Evolutionary conservation across 1,140 invertebrate species (phyloP).

Genomic region (Cryptotermes secundus): DNA sequence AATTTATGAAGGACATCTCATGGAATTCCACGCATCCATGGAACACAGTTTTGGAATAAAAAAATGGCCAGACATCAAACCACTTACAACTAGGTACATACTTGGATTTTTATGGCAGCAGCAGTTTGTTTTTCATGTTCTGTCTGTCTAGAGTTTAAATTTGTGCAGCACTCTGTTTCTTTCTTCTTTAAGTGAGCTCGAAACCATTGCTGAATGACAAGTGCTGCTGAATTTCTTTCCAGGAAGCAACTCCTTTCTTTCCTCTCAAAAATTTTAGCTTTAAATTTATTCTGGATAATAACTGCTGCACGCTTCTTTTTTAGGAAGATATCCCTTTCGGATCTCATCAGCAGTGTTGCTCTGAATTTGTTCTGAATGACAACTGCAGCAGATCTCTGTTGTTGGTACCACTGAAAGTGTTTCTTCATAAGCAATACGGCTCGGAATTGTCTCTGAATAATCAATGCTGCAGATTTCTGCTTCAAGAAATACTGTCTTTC

Average conservation of each 20-base stretch:
- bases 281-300: constrained; percentile 52
- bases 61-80: too few relatives aligned
- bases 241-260: background rate
- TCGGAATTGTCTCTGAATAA: background rate
- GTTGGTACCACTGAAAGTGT: background rate
- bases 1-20: too few relatives aligned
- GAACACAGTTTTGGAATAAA: too few relatives aligned
- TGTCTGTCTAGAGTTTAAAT: constrained; percentile 33
- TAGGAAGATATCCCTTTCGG: constrained; percentile 46
- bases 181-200: constrained; percentile 43
- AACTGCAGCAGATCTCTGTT: background rate
- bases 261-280: constrained; percentile 11
- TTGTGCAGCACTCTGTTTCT: constrained; percentile 43
- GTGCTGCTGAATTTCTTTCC: background rate
- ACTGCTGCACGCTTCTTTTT: constrained; percentile 44
- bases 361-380: background rate
- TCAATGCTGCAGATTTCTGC: background rate
- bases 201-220: constrained; percentile 15
- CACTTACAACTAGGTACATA: constrained; percentile 38
- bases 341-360: constrained; percentile 43
- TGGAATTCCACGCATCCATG: too few relatives aligned
- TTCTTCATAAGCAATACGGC: background rate
- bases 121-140: constrained; percentile 24
- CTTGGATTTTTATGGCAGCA: constrained; percentile 65
- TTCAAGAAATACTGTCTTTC: background rate